phyloP scores from a whole-genome alignment of 2,113 vertebrate genomes.

The Saccopteryx bilineata region DNA sequence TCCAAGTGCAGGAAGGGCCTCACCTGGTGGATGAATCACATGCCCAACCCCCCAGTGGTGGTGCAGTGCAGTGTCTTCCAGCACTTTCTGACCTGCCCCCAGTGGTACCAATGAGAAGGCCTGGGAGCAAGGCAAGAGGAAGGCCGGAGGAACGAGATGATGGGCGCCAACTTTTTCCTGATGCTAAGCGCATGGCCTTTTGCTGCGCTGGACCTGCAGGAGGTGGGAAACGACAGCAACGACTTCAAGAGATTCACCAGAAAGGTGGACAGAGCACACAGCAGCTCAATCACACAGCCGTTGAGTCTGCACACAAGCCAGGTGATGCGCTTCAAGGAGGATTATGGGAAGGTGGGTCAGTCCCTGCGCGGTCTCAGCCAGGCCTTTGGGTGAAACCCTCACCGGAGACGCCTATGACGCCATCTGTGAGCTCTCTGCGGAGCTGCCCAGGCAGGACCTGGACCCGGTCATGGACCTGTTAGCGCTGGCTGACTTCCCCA shows the following conservation, averaged over 20 bases:
- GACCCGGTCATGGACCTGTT: conserved; percentile 97
- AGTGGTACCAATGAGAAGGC: conserved; percentile 94
- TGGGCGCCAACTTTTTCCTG: conserved; percentile 98
- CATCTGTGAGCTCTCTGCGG: conserved; percentile 96
- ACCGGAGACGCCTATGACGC: conserved; percentile 96
- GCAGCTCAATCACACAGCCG: conserved; percentile 95
- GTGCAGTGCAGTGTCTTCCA: conserved; percentile 96
- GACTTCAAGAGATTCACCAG: conserved; percentile 97
- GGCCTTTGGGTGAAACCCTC: conserved; percentile 97
- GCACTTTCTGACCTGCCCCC: conserved; percentile 95
- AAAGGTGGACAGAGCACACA: conserved; percentile 97
- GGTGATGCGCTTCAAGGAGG: conserved; percentile 97
- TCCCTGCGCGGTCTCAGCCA: conserved; percentile 96
- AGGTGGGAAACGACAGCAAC: conserved; percentile 97
- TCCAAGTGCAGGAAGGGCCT: conserved; percentile 97
- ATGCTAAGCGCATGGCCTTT: conserved; percentile 93
- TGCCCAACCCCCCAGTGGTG: conserved; percentile 97
- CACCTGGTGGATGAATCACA: conserved; percentile 99
- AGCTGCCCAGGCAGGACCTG: conserved; percentile 96
- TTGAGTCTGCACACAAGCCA: conserved; percentile 97
- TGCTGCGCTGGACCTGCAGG: conserved; percentile 93
- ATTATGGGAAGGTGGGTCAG: conserved; percentile 97
- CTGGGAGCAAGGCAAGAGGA: conserved; percentile 98
- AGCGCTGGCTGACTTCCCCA: conserved; percentile 97
- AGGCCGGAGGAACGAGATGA: conserved; percentile 97